Evolutionary conservation across 2,888 invertebrate species (phyloP), one percentile per base, ranked within the genome.

Genomic region (Cylindroiulus punctatus): DNA sequence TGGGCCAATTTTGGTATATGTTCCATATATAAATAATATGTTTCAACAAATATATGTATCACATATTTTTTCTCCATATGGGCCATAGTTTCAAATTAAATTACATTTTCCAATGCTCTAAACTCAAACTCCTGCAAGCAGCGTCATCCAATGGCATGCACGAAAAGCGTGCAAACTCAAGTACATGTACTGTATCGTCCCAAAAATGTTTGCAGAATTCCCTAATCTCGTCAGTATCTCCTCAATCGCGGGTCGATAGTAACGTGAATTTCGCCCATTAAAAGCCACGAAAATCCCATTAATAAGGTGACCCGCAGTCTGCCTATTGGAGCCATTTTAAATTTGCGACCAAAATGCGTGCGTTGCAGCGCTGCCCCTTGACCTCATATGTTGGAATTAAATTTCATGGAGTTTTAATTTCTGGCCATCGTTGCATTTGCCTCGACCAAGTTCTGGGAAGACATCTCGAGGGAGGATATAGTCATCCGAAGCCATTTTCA

Each of bases 331-430:
- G 12, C 52, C 52, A 19, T 52, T 52, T n/a, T 19, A 52, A n/a
- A 52, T 52, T 52, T 52, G 52, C 52, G n/a, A 52, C 52, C 12
- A 5, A 8, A 44, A 14, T 8, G 44, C 52, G 52, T 5, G n/a
- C 12, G 17, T 2, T n/a, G n/a, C 52, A 3, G 19, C 52, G 12
- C 52, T 52, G 52, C 19, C 52, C 52, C 52, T 52, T 52, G 52
- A 52, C 52, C 52, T 52, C 52, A 1, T 3, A 52, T n/a, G 52
- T n/a, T 52, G 52, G 52, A 52, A 52, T 52, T 52, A 52, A 52
- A 52, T 52, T 52, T 52, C 52, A 52, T 52, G n/a, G 52, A 52
- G 52, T 52, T 52, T 52, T 52, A 52, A 52, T 52, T 52, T 52
- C 52, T 52, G 52, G 52, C 52, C n/a, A 52, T n/a, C n/a, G 52